Conservation (phyloP, 1,140 invertebrate genomes). For the Campodea augens region DNA sequence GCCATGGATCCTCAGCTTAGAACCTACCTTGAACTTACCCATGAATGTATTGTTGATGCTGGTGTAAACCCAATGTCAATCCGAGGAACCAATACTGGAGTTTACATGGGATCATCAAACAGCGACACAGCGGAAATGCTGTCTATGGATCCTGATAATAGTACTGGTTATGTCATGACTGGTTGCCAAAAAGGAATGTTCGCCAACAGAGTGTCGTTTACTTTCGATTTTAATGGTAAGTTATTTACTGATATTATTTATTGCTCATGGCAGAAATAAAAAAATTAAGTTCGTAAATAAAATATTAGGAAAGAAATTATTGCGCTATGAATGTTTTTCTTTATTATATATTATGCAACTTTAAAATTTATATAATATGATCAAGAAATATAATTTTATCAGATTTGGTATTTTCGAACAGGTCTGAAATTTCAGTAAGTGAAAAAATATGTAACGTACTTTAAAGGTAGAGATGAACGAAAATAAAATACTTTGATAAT, state of each 20-base stretch:
- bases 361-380: neutral
- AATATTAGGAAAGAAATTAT: neutral
- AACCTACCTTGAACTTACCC: conserved; percentile 74
- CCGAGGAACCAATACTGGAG: conserved; percentile 69
- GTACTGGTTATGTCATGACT: conserved; percentile 75
- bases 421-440: no score
- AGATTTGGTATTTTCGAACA: neutral
- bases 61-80: conserved; percentile 62
- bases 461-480: no score
- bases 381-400: neutral
- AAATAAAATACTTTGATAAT: no score
- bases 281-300: neutral
- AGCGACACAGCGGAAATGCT: conserved; percentile 72
- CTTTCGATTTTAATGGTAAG: conserved; percentile 35
- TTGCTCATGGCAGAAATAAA: neutral
- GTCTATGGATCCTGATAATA: conserved; percentile 45
- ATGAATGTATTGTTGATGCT: conserved; percentile 88
- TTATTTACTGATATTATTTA: neutral
- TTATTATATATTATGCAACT: neutral
- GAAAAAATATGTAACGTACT: no score
- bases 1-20: conserved; percentile 90
- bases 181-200: conserved; percentile 80
- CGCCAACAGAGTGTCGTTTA: conserved; percentile 64
- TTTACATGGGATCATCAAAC: conserved; percentile 71
- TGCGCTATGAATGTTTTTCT: neutral